Percentiles rank a stretch among this genome's conserved stretches.
These are phyloP conservation scores for Hippocampus mohnikei DNA, from an alignment of 2,113 vertebrate species.

Conservation along the genomic window DNA sequence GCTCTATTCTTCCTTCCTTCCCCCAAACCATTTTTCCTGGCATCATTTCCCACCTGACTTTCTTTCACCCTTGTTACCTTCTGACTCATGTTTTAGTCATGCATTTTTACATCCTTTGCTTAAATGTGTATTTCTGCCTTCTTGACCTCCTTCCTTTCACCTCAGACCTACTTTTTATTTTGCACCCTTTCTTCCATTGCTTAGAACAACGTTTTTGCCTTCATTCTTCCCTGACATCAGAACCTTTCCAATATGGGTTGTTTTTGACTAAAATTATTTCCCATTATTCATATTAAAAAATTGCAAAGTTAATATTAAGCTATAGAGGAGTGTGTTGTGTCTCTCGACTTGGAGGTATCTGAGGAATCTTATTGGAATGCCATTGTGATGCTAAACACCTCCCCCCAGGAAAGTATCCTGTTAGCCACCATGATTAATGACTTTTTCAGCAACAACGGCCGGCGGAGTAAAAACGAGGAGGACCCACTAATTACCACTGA, in stretches of 20 bases:
- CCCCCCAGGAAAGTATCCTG: constrained; percentile 36
- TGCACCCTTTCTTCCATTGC: not conserved
- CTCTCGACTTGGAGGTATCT: constrained; percentile 28
- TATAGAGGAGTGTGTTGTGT: not conserved
- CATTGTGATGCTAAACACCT: constrained; percentile 63
- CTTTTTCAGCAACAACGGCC: not conserved
- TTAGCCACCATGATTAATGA: constrained; percentile 48
- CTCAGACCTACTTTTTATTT: not conserved
- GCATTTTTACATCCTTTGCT: too few relatives aligned
- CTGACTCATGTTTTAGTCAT: too few relatives aligned
- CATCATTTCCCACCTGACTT: too few relatives aligned
- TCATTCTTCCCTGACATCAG: not conserved
- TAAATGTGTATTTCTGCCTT: too few relatives aligned
- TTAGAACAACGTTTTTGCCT: not conserved
- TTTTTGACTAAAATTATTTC: not conserved
- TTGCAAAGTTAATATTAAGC: too few relatives aligned
- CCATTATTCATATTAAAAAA: not conserved
- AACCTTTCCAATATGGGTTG: not conserved
- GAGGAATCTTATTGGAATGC: constrained; percentile 65
- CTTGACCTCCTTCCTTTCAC: too few relatives aligned
- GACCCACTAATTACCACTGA: constrained; percentile 27
- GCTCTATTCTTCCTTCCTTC: too few relatives aligned
- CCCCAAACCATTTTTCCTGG: too few relatives aligned
- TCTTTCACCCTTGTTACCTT: too few relatives aligned
- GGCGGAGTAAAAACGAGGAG: constrained; percentile 25